Conservation (phyloP, 2,888 invertebrate species). For the Antheraea yamamai region DNA sequence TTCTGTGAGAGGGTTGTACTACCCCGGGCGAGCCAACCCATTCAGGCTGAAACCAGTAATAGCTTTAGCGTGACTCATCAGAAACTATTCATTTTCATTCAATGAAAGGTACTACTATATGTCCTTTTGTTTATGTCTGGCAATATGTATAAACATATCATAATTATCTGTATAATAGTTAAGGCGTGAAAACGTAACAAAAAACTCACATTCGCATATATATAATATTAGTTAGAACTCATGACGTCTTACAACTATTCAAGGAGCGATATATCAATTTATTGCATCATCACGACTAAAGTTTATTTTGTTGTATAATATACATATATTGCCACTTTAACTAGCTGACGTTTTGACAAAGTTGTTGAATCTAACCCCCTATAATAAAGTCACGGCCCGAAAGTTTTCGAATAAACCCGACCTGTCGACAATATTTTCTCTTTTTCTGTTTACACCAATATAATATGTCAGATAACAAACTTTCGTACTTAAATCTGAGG, state of each 20-base stretch:
- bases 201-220: too few species aligned
- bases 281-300: not conserved
- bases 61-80: too few species aligned
- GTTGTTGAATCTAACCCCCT: not conserved
- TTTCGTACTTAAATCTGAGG: conserved; percentile 11
- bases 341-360: not conserved
- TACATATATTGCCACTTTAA: not conserved
- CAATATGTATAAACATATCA: too few species aligned
- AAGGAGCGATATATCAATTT: not conserved
- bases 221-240: too few species aligned
- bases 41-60: too few species aligned
- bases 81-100: too few species aligned
- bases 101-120: too few species aligned
- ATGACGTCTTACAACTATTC: not conserved
- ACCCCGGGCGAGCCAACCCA: too few species aligned
- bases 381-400: not conserved
- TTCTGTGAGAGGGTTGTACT: too few species aligned
- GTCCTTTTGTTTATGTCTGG: too few species aligned
- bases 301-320: not conserved
- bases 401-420: not conserved
- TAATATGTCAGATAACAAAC: conserved; percentile 14
- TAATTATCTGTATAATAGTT: too few species aligned
- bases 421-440: conserved; percentile 2
- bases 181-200: too few species aligned
- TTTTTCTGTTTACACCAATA: conserved; percentile 14